Percentiles rank a stretch among this genome's conserved stretches.
Conservation (phyloP, 1,140 invertebrate species). For the Drosophila kurseongensis region DNA sequence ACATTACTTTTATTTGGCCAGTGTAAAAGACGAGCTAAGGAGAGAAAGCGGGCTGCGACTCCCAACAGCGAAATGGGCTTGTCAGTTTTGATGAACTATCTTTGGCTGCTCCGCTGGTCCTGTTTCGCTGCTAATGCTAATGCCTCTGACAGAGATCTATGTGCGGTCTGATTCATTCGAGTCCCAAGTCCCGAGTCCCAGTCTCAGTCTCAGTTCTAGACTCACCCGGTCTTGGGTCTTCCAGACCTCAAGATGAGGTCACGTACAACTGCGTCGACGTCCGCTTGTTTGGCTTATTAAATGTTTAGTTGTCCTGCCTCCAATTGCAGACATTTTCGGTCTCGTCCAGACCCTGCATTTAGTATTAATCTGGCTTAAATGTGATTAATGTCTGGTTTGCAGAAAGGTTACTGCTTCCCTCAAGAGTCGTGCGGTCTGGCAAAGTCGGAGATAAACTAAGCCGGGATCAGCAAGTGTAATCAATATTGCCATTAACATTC, state of each 20-base stretch:
- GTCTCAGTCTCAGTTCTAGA: conserved; percentile 7
- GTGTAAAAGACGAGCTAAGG: background rate
- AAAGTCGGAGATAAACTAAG: conserved; percentile 29
- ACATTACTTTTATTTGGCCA: conserved; percentile 3
- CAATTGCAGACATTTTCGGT: conserved; percentile 32
- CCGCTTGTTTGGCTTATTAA: conserved; percentile 74
- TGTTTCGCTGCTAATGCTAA: conserved; percentile 68
- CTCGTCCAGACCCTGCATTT: conserved; percentile 47
- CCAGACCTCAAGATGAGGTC: conserved; percentile 58
- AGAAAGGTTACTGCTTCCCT: conserved; percentile 23
- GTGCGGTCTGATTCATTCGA: conserved; percentile 74
- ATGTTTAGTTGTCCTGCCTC: conserved; percentile 59
- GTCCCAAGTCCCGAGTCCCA: conserved; percentile 25
- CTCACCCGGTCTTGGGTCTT: background rate
- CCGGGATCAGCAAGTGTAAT: conserved; percentile 26
- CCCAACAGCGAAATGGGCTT: conserved; percentile 68
- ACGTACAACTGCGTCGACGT: conserved; percentile 66
- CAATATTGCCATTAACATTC: conserved; percentile 23
- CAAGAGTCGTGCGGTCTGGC: conserved; percentile 27
- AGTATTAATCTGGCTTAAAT: conserved; percentile 75
- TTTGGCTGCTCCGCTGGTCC: conserved; percentile 41
- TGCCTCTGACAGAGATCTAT: conserved; percentile 77
- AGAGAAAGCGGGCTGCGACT: conserved; percentile 21
- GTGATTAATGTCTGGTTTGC: conserved; percentile 63
- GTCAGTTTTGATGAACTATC: conserved; percentile 82